phyloP scores from a whole-genome alignment of 2,888 invertebrate species.

The Abrostola tripartita region DNA sequence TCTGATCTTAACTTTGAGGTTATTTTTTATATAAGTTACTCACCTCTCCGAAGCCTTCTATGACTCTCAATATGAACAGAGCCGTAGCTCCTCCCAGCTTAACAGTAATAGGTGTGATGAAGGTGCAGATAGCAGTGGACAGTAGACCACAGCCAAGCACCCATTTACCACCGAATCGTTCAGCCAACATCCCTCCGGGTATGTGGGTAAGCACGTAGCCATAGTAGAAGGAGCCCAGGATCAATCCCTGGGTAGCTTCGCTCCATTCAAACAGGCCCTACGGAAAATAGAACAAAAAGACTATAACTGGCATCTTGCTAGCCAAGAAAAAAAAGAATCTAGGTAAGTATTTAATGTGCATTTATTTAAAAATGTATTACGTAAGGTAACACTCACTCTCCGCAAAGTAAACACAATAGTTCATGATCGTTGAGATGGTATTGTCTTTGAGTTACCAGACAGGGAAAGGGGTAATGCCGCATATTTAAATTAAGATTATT shows the following conservation, averaged over 20 bases:
- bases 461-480: too few relatives aligned
- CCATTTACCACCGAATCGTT: slow-evolving; percentile 95
- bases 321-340: not conserved
- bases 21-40: slow-evolving; percentile 42
- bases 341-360: too few relatives aligned
- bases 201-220: slow-evolving; percentile 95
- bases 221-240: slow-evolving; percentile 94
- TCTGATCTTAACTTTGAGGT: not conserved
- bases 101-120: slow-evolving; percentile 93
- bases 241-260: slow-evolving; percentile 91
- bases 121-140: slow-evolving; percentile 93
- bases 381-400: too few relatives aligned
- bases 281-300: slow-evolving; percentile 7
- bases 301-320: not conserved
- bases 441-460: too few relatives aligned
- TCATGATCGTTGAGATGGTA: too few relatives aligned
- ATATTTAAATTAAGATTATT: too few relatives aligned
- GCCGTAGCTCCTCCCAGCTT: slow-evolving; percentile 86
- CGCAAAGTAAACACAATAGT: too few relatives aligned
- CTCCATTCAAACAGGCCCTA: slow-evolving; percentile 89
- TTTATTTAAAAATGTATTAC: too few relatives aligned
- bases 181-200: slow-evolving; percentile 94
- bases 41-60: slow-evolving; percentile 91
- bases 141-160: slow-evolving; percentile 93
- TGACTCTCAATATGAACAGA: slow-evolving; percentile 87